Percentiles rank a stretch among this genome's conserved stretches.
phyloP scores from a whole-genome alignment of 2,113 vertebrate genomes.

The Callocephalon fimbriatum region DNA sequence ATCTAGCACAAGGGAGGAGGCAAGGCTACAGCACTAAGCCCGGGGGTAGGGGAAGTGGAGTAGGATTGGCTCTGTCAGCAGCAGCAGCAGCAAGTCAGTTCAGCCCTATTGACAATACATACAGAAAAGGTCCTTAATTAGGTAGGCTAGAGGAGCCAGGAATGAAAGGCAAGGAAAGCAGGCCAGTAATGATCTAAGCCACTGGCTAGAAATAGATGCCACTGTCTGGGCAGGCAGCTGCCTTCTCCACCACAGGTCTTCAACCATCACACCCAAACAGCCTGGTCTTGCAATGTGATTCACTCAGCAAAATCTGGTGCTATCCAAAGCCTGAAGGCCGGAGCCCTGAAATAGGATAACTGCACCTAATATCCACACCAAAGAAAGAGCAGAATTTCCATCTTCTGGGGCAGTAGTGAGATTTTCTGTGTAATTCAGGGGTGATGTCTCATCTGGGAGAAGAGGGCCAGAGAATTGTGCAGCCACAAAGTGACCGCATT shows the following conservation, averaged over 20 bases:
- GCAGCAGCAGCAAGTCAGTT: background rate
- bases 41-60: background rate
- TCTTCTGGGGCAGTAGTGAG: background rate
- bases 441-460: background rate
- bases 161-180: background rate
- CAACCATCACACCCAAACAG: background rate
- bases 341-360: background rate
- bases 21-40: background rate
- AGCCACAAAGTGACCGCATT: background rate
- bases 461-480: background rate
- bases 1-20: background rate
- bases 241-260: background rate
- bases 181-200: background rate
- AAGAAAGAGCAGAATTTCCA: background rate
- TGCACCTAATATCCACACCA: background rate
- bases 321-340: background rate
- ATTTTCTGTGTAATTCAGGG: background rate
- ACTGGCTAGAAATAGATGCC: background rate
- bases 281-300: rapidly evolving
- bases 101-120: background rate
- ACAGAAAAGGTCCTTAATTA: background rate
- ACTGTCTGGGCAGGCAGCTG: background rate
- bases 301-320: background rate
- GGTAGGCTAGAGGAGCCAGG: background rate
- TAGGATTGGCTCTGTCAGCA: background rate